Evolutionary conservation across 1,140 invertebrate species (phyloP), one percentile per base, ranked within the genome.

Genomic region (Cydia pomonella): DNA sequence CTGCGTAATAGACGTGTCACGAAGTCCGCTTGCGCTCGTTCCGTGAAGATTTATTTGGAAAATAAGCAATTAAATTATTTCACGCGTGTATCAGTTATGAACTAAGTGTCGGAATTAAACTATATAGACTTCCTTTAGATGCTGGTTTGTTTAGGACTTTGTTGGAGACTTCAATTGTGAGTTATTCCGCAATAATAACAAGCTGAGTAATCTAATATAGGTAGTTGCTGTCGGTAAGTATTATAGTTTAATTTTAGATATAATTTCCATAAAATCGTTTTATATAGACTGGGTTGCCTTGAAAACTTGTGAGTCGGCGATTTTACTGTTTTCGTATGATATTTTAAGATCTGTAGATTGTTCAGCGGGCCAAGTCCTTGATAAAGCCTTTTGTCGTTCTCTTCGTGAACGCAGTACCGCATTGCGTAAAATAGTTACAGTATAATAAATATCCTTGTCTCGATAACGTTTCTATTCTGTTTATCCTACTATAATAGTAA

Each of bases 1-100:
- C 29, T 38, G 33, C 6, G 6, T 12, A 9, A 12, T 10, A 4
- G 64, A n/a, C n/a, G 64, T 69, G 27, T 41, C n/a, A 21, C 27
- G 27, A 33, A 16, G 27, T 18, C 27, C 21, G 21, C 3, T 29
- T 21, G 7, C 64, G n/a, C 64, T 21, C 29, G 64, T 33, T 69
- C 64, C 29, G 64, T 69, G 27, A 59, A 59, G 27, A 29, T 69
- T 69, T 69, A 69, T 69, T 69, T 69, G 27, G 64, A 69, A n/a
- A 69, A 59, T 33, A 69, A 69, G 29, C 25, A 69, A 69, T 33
- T 33, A 69, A 69, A 69, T 59, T 33, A 69, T 38, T 69, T 59
- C 27, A 69, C 29, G 64, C 33, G 64, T 38, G 29, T 33, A 69
- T 69, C 13, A 69, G 7, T 33, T 38, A 38, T 21, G 29, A 23